phyloP scores from a whole-genome alignment of 1,140 invertebrate genomes.

The Elysia chlorotica region DNA sequence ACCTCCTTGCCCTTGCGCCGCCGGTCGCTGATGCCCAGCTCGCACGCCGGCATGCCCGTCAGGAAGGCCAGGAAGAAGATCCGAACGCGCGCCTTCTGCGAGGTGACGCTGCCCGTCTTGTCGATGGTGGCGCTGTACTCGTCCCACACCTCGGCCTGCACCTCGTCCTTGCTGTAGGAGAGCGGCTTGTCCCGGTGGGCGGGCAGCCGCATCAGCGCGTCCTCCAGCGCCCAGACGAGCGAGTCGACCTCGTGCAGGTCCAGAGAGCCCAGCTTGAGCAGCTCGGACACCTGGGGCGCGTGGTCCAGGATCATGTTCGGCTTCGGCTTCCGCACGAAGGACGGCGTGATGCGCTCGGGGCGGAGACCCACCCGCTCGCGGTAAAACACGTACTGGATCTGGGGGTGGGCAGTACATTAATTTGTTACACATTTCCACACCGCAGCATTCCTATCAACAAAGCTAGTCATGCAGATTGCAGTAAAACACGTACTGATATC shows the following conservation, averaged over 20 bases:
- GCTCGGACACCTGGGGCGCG: conserved; percentile 90
- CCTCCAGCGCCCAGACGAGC: conserved; percentile 88
- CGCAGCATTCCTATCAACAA: no score
- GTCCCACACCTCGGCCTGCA: conserved; percentile 95
- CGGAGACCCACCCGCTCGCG: conserved; percentile 96
- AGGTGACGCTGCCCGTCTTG: conserved; percentile 73
- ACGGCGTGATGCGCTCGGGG: conserved; percentile 81
- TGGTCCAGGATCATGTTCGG: conserved; percentile 85
- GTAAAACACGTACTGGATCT: conserved; percentile 95
- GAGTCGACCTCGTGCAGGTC: conserved; percentile 88
- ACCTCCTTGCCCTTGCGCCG: conserved; percentile 97
- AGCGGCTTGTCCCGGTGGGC: conserved; percentile 67
- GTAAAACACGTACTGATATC: no score
- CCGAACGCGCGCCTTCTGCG: conserved; percentile 92
- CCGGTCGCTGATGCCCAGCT: conserved; percentile 97
- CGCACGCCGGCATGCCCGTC: conserved; percentile 80
- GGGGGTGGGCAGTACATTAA: background rate
- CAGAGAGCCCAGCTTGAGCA: conserved; percentile 93
- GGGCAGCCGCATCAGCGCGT: conserved; percentile 67
- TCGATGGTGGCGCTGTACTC: conserved; percentile 95
- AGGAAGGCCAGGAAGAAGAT: conserved; percentile 94
- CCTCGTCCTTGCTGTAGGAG: conserved; percentile 97
- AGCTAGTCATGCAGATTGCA: no score
- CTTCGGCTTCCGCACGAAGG: conserved; percentile 58
- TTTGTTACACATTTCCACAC: background rate